Base-by-base conservation (phyloP, 2,888 invertebrate species). In the Drepana falcataria region DNA sequence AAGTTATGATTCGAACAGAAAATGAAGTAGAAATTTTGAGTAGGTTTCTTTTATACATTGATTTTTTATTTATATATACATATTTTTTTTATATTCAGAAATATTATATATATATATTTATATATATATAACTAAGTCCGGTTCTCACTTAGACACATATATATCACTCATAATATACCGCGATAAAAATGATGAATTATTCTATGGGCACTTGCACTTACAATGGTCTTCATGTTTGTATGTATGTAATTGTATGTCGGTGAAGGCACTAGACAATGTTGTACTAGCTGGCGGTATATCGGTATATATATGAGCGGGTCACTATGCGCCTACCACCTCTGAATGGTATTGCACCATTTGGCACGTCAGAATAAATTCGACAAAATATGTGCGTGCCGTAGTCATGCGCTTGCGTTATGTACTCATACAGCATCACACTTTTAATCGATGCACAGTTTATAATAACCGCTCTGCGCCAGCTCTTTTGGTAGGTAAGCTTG, bases 211-310 rank as follows among this genome's bases (percentile, higher is more conserved):
- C 84, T 79, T 68, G 59, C 85, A 90, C 90, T 90, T 88, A 91
- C 90, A 73, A 90, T 83, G 78, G 75, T 75, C 82, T 86, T 88
- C 90, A 91, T 90, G 79, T 79, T 89, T 85, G 72, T 83, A 74
- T 90, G 79, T 80, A 88, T 84, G 72, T 83, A 74, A 79, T 75
- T 74, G 77, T 77, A 77, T 79, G 79, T 80, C 76, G 84, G 77
- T 77, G 83, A 79, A 81, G 77, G 82, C 77, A 83, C 83, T 84
- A 87, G 85, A 86, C 86, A 87, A 88, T 88, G 85, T 84, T 84
- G 77, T 75, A 85, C 83, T 85, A 83, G 82, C 71, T 76, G 68
- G 75, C 21, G 79, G 56, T 77, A 77, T 82, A 84, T 86, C 86
- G 82, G 88, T 88, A 82, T 90, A 84, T 89, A 87, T 83, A 83